Evolutionary conservation across 2,888 invertebrate species (phyloP).

Genomic region (Falcaria lacertinaria): DNA sequence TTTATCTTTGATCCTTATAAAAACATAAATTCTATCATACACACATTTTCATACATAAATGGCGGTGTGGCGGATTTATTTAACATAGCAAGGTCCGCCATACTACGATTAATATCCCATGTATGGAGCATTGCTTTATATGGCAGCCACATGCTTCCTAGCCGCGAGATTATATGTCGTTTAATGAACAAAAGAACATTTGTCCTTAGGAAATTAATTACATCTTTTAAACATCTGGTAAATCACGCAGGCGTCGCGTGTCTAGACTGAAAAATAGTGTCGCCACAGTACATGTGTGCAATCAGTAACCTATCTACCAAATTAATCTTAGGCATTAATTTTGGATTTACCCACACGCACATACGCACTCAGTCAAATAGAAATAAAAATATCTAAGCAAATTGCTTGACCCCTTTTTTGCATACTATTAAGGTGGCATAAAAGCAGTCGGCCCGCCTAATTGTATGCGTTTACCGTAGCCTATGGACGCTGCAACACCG

Average conservation of each 20-base stretch:
- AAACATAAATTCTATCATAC: not conserved
- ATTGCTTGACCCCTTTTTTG: too few species aligned
- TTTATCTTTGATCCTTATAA: not conserved
- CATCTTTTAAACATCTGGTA: slow-evolving; percentile 25
- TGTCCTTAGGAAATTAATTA: slow-evolving; percentile 25
- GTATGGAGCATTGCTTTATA: slow-evolving; percentile 15
- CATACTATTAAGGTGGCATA: too few species aligned
- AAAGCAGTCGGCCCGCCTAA: too few species aligned
- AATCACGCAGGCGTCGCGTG: not conserved
- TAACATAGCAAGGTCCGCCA: slow-evolving; percentile 3
- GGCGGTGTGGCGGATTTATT: slow-evolving; percentile 6
- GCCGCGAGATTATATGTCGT: slow-evolving; percentile 8
- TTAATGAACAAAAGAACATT: slow-evolving; percentile 23
- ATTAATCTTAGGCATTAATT: not conserved
- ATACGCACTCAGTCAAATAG: too few species aligned
- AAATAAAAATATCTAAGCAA: too few species aligned
- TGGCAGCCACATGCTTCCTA: slow-evolving; percentile 19
- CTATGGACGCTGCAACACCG: too few species aligned
- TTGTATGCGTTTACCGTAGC: too few species aligned
- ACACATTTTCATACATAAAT: slow-evolving; percentile 14
- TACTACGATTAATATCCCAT: slow-evolving; percentile 12
- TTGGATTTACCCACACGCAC: too few species aligned
- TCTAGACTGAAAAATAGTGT: not conserved
- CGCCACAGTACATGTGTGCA: not conserved
- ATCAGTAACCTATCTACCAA: not conserved